Base-by-base conservation (phyloP, 1,140 invertebrate genomes). In the Pseudachorutes palmiensis region DNA sequence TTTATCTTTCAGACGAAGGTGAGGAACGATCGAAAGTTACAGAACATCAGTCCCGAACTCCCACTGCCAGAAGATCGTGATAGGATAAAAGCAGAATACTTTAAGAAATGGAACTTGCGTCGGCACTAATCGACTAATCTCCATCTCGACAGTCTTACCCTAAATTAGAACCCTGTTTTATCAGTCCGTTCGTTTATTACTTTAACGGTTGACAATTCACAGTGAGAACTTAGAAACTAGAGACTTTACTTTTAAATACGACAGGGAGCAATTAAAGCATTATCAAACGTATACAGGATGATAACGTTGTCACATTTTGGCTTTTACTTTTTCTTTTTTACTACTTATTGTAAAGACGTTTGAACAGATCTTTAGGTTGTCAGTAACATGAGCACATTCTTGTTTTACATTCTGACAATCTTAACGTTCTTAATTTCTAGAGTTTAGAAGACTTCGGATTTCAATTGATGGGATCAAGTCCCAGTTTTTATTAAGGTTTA, bases 11-110 rank as follows among this genome's bases (percentile, higher is more conserved):
- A 65, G 70, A 26, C 16, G 26, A 60, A 49, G 19, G 65, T 73
- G 12, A 24, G 62, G 48, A 2, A 19, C 36, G 61, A 65, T n/a
- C 1, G 64, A 51, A 62, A 67, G n/a, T 1, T 19, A n/a, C 24
- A 64, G 36, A 67, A 69, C 41, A 70, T 71, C 16, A 24, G 2
- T 3, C 72, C 72, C 16, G 14, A 29, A 1, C 55, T 73, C 0
- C 72, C 72, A 2, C 30, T 29, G 26, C 72, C 72, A 9, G 69
- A 73, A 69, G 69, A 73, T 29, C 30, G 72, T 31, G 72, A 71
- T 29, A 36, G n/a, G 36, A 51, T 71, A 31, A 73, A 71, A 59
- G 36, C 32, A 22, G 69, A 73, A 51, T 73, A 73, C 36, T 32
- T 66, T 22, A 19, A 49, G 28, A 71, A 66, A 48, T 63, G 55